Evolutionary conservation across 2,888 invertebrate species (phyloP).

Genomic region (Drosophila atripex): DNA sequence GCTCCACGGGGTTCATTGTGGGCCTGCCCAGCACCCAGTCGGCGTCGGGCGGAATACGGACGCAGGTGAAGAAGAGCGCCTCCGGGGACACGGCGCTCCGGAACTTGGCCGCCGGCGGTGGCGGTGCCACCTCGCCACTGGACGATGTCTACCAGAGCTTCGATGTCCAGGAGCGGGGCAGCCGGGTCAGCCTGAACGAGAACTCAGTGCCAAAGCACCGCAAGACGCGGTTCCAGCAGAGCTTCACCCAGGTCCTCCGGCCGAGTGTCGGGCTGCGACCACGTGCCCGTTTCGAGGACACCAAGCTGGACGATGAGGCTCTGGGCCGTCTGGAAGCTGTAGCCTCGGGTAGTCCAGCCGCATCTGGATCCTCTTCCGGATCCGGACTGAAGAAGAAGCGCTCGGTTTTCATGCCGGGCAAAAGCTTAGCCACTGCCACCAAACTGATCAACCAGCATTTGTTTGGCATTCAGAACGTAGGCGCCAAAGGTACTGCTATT

Average conservation of each 20-base stretch:
- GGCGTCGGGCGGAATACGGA: slow-evolving; percentile 84
- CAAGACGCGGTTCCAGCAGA: slow-evolving; percentile 93
- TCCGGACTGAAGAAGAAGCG: slow-evolving; percentile 81
- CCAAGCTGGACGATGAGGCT: slow-evolving; percentile 85
- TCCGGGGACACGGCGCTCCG: slow-evolving; percentile 90
- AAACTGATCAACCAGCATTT: slow-evolving; percentile 90
- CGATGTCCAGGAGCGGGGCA: slow-evolving; percentile 84
- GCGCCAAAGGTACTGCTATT: slow-evolving; percentile 82
- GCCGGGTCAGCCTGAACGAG: slow-evolving; percentile 87
- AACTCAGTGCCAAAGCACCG: slow-evolving; percentile 91
- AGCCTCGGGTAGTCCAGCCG: slow-evolving; percentile 21
- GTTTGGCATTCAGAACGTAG: slow-evolving; percentile 86
- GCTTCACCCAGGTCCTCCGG: slow-evolving; percentile 84
- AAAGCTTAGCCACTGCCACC: slow-evolving; percentile 89
- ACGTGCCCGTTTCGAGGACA: slow-evolving; percentile 84
- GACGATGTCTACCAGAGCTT: slow-evolving; percentile 86
- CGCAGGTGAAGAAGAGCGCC: slow-evolving; percentile 90
- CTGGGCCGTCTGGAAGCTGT: slow-evolving; percentile 52
- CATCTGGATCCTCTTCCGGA: slow-evolving; percentile 66
- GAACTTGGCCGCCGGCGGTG: slow-evolving; percentile 85
- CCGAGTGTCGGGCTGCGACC: slow-evolving; percentile 77
- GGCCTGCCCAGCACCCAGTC: slow-evolving; percentile 71
- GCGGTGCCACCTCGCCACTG: slow-evolving; percentile 84
- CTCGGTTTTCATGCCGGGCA: slow-evolving; percentile 87
- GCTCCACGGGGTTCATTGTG: slow-evolving; percentile 78